Evolutionary conservation across 2,888 invertebrate species (phyloP).

Genomic region (Hecatera dysodea): DNA sequence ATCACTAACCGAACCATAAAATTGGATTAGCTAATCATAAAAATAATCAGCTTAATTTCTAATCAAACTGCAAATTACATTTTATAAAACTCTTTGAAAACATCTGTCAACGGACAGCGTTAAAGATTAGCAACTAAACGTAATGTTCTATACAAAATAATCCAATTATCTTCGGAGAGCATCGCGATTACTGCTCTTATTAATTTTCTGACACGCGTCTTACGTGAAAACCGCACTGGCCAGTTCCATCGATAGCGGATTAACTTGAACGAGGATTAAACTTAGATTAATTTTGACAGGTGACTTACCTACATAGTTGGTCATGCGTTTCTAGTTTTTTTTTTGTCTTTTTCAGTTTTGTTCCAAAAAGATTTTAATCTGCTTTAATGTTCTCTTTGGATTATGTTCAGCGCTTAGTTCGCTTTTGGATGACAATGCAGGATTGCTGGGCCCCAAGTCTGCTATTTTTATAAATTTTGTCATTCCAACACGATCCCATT

Average conservation of each 20-base stretch:
- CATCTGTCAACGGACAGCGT: slow-evolving; percentile 16
- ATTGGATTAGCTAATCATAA: not conserved
- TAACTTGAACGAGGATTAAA: slow-evolving; percentile 43
- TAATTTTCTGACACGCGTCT: slow-evolving; percentile 45
- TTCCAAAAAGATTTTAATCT: slow-evolving; percentile 31
- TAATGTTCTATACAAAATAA: slow-evolving; percentile 28
- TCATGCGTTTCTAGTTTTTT: not conserved
- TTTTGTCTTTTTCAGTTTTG: not conserved
- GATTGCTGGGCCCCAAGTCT: too few species aligned
- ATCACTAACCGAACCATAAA: not conserved
- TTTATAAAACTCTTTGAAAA: not conserved
- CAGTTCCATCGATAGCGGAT: slow-evolving; percentile 41
- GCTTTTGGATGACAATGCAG: slow-evolving; percentile 4
- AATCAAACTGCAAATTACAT: not conserved
- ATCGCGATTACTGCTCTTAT: slow-evolving; percentile 38
- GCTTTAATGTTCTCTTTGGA: slow-evolving; percentile 4
- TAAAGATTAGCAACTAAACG: slow-evolving; percentile 5
- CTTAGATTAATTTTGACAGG: slow-evolving; percentile 37
- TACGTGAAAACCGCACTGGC: slow-evolving; percentile 46
- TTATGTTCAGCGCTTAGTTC: not conserved
- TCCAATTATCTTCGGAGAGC: slow-evolving; percentile 43
- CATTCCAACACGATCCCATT: too few species aligned
- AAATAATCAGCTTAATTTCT: not conserved
- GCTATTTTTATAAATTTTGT: too few species aligned
- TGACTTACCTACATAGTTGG: slow-evolving; percentile 12